Base-by-base conservation (phyloP, 2,888 invertebrate species). In the Syrista parreyssii region DNA sequence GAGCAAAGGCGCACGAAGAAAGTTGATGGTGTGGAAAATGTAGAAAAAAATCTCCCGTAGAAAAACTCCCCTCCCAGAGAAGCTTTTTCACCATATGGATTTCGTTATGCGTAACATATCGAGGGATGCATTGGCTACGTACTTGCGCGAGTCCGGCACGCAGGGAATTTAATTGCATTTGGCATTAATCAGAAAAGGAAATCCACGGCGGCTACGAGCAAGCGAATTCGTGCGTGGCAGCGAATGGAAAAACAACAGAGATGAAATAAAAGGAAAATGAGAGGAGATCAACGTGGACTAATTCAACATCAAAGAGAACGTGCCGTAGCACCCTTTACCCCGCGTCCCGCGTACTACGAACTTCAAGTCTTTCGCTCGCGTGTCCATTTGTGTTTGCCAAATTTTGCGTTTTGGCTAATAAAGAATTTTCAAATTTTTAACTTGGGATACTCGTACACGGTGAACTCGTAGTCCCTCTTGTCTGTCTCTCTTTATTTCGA, bases 131-230 rank as follows among this genome's bases (percentile, higher is more conserved):
- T 23, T 55, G 55, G 55, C 55, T 23, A 2, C 23, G 55, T 23
- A 9, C 55, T 9, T 55, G 23, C 55, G 23, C 23, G 23, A 9
- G 55, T 23, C 23, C 23, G 9, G 23, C 55, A 23, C 55, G 55
- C 23, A 23, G 23, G 9, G 55, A 55, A 9, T 33, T 71, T 71
- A 31, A 71, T 71, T 33, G 71, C 31, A 23, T 71, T 71, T 33
- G 32, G 71, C 71, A 33, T 71, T 71, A 71, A 71, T 71, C 71
- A 33, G 71, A 31, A 71, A 33, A 71, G 32, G 71, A 33, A 55
- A 23, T 23, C 23, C 23, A 55, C 55, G 23, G 55, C 55, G 9
- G 23, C 23, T 55, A 55, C 55, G 9, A 55, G 23, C 23, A 55
- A 55, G 23, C 55, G 55, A 55, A 55, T 23, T 55, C 23, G 55